Conservation (phyloP, 2,113 vertebrate genomes). For the Scomber japonicus region DNA sequence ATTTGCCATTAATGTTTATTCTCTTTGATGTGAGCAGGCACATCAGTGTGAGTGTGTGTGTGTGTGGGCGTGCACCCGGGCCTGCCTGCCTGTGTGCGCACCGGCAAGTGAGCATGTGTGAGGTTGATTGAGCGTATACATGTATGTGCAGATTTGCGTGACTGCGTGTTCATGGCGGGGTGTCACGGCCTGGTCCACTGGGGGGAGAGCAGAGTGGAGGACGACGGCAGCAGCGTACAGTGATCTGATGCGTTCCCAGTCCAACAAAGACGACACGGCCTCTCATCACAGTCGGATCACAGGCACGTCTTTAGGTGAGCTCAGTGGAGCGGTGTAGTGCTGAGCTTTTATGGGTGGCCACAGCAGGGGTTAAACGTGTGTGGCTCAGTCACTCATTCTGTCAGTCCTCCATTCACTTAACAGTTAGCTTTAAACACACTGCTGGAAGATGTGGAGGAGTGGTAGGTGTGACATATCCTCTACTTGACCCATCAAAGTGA, state of each 20-base stretch:
- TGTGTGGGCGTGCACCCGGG: conserved; percentile 8
- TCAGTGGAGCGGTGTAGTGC: conserved; percentile 11
- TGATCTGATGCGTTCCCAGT: conserved; percentile 67
- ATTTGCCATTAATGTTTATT: conserved; percentile 85
- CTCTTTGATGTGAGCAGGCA: conserved; percentile 81
- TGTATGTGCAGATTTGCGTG: conserved; percentile 61
- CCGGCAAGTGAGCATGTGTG: conserved; percentile 22
- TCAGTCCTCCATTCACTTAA: conserved; percentile 59
- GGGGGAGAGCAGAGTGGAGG: conserved; percentile 63
- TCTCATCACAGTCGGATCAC: conserved; percentile 80
- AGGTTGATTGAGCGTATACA: conserved; percentile 63
- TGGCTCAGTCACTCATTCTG: conserved; percentile 76
- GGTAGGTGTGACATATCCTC: conserved; percentile 41
- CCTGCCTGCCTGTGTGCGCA: conserved; percentile 10
- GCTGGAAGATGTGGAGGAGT: conserved; percentile 22
- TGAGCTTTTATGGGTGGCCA: conserved; percentile 39
- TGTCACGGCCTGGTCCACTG: conserved; percentile 50
- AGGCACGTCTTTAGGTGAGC: conserved; percentile 73
- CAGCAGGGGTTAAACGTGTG: conserved; percentile 71
- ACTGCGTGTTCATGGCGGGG: conserved; percentile 43
- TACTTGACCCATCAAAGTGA: conserved; percentile 55
- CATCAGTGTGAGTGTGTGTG: conserved; percentile 48
- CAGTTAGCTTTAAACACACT: conserved; percentile 25
- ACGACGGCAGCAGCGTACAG: conserved; percentile 53
- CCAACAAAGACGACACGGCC: conserved; percentile 66